phyloP scores from a whole-genome alignment of 2,888 invertebrate genomes.

The Hirudinaria manillensis region DNA sequence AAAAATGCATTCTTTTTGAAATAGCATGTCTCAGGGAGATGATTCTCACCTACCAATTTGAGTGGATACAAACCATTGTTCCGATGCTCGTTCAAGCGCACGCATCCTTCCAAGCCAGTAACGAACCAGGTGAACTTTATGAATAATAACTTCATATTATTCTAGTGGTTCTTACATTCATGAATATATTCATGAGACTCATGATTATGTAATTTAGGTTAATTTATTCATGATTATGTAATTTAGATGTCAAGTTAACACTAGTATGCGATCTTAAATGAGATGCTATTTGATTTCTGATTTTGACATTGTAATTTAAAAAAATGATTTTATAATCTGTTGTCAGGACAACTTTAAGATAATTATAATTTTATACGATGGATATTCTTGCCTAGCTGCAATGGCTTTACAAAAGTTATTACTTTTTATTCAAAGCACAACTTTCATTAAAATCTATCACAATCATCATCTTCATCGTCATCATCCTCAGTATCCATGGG shows the following conservation, averaged over 20 bases:
- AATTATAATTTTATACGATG: too few relatives aligned
- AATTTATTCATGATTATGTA: neutral
- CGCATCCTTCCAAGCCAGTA: conserved; percentile 66
- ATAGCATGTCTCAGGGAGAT: conserved; percentile 72
- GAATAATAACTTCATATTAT: neutral
- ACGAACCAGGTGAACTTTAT: conserved; percentile 43
- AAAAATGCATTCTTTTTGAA: too few relatives aligned
- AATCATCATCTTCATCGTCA: neutral
- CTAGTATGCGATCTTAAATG: too few relatives aligned
- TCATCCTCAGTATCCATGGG: conserved; percentile 62
- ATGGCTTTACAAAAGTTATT: too few relatives aligned
- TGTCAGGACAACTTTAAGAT: too few relatives aligned
- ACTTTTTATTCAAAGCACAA: too few relatives aligned
- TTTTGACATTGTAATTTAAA: too few relatives aligned
- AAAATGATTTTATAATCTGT: too few relatives aligned
- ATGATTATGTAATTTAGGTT: neutral
- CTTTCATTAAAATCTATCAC: neutral
- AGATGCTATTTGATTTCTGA: too few relatives aligned
- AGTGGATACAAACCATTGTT: conserved; percentile 74
- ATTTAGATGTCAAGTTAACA: neutral
- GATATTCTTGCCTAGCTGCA: too few relatives aligned
- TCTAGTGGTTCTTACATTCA: neutral
- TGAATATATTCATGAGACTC: too few relatives aligned
- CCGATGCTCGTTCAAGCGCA: conserved; percentile 80
- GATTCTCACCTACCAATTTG: conserved; percentile 70